Conservation (phyloP, 2,888 invertebrate species). For the Mythimna albipuncta region DNA sequence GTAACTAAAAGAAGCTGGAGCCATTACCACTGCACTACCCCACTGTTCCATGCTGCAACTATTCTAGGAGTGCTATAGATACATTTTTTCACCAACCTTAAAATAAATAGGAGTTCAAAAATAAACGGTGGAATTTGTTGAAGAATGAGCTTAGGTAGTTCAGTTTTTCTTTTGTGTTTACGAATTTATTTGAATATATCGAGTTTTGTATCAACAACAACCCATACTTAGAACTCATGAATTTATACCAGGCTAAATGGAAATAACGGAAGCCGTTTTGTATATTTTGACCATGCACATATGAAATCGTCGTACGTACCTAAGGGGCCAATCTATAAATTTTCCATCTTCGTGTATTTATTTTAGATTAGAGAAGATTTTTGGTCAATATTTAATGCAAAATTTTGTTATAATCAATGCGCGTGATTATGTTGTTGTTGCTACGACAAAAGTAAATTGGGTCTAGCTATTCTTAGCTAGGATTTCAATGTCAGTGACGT, state of each 20-base stretch:
- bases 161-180: conserved; percentile 1
- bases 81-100: not conserved
- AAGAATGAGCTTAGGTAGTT: conserved; percentile 23
- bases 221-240: conserved; percentile 33
- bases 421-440: conserved; percentile 16
- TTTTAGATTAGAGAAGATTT: no score
- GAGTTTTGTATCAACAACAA: conserved; percentile 28
- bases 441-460: conserved; percentile 30
- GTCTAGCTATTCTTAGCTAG: conserved; percentile 44
- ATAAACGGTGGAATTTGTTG: conserved; percentile 41
- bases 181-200: conserved; percentile 45
- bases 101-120: conserved; percentile 26
- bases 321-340: no score
- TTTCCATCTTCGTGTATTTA: no score
- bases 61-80: not conserved
- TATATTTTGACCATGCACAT: conserved; percentile 4
- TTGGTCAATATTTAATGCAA: not conserved
- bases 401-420: not conserved
- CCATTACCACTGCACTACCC: no score
- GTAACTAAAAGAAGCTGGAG: no score
- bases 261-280: conserved; percentile 19
- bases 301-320: not conserved
- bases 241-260: conserved; percentile 1
- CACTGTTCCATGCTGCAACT: no score
- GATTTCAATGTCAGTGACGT: conserved; percentile 48